phyloP scores from a whole-genome alignment of 2,797 vertebrate genomes.

The Myotis daubentonii region DNA sequence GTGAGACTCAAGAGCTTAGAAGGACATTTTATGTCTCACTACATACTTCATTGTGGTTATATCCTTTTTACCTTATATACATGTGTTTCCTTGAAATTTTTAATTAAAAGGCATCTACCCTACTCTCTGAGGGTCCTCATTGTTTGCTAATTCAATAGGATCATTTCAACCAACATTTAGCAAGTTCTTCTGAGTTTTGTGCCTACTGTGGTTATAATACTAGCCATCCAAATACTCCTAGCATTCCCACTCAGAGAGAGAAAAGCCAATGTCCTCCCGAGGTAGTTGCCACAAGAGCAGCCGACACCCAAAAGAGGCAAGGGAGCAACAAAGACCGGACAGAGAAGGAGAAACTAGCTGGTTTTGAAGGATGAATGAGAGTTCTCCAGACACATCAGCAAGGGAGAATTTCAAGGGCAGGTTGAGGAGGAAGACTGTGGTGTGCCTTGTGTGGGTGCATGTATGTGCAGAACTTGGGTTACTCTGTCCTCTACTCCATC shows the following conservation, averaged over 20 bases:
- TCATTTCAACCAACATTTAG: not conserved
- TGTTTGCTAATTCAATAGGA: not conserved
- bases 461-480: too few relatives aligned
- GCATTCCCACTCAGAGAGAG: not conserved
- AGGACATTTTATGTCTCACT: not conserved
- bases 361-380: not conserved
- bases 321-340: not conserved
- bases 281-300: not conserved
- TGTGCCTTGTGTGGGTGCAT: not conserved
- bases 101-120: not conserved
- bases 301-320: not conserved
- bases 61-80: too few relatives aligned
- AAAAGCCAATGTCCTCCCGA: not conserved
- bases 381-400: not conserved
- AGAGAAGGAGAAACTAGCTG: not conserved
- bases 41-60: not conserved
- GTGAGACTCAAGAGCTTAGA: not conserved
- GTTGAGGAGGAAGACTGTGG: not conserved
- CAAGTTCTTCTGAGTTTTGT: not conserved
- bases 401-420: not conserved
- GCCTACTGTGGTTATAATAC: too few relatives aligned
- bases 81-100: not conserved
- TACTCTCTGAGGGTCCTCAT: not conserved
- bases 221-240: too few relatives aligned
- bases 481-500: not conserved